phyloP scores from a whole-genome alignment of 2,113 vertebrate species.

The Dipodomys ordii region DNA sequence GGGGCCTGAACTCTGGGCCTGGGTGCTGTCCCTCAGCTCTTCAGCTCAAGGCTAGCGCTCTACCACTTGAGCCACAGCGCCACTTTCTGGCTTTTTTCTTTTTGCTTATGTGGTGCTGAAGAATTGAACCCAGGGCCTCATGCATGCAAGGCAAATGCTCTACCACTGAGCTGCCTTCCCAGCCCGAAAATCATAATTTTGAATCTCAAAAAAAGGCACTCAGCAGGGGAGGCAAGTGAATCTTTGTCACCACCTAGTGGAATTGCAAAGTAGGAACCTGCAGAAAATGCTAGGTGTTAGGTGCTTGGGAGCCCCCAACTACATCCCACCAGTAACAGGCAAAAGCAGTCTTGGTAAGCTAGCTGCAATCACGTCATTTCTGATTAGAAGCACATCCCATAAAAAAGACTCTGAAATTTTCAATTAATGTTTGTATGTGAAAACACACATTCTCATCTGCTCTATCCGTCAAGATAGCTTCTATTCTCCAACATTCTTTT shows the following conservation, averaged over 20 bases:
- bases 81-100: no score
- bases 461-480: neutral
- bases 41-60: no score
- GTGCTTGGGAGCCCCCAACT: neutral
- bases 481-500: neutral
- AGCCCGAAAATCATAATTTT: neutral
- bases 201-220: neutral
- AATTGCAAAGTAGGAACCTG: neutral
- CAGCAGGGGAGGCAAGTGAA: constrained; percentile 20
- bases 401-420: constrained; percentile 6
- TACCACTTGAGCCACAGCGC: no score
- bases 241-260: constrained; percentile 69
- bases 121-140: no score
- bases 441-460: neutral
- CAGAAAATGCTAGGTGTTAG: accelerated
- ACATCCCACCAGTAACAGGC: neutral
- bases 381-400: neutral
- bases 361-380: neutral
- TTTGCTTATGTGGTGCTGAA: no score
- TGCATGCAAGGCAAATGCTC: no score
- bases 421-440: neutral
- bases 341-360: neutral
- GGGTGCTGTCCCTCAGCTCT: no score
- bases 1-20: no score
- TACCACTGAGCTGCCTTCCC: no score